phyloP scores from a whole-genome alignment of 2,797 vertebrate genomes.

The Enteromius radiatus region DNA sequence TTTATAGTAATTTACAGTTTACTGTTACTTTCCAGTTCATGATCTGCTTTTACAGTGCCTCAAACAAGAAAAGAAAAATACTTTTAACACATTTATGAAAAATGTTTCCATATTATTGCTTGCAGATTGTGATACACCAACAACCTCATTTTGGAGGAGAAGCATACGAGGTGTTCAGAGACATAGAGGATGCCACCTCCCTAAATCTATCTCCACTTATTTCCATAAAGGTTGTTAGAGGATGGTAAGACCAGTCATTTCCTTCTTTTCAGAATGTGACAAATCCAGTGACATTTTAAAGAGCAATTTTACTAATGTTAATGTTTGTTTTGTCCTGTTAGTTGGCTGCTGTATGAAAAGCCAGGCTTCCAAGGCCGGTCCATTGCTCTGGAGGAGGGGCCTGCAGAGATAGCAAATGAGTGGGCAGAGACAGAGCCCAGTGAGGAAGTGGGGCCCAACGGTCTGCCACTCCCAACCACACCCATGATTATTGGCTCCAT shows the following conservation, averaged over 20 bases:
- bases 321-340: slow-evolving; percentile 63
- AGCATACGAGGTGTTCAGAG: slow-evolving; percentile 81
- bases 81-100: background rate
- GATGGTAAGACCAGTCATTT: slow-evolving; percentile 83
- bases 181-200: slow-evolving; percentile 82
- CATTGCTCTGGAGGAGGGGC: slow-evolving; percentile 91
- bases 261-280: background rate
- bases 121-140: slow-evolving; percentile 86
- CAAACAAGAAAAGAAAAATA: background rate
- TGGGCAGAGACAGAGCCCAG: slow-evolving; percentile 81
- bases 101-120: background rate
- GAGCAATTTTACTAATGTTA: background rate
- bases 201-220: slow-evolving; percentile 86
- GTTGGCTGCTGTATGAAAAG: slow-evolving; percentile 96
- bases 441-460: slow-evolving; percentile 66
- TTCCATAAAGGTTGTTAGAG: slow-evolving; percentile 87
- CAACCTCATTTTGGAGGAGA: slow-evolving; percentile 77
- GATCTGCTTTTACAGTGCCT: background rate
- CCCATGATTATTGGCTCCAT: slow-evolving; percentile 90
- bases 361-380: slow-evolving; percentile 90
- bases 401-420: slow-evolving; percentile 83
- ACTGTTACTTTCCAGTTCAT: background rate
- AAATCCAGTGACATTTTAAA: background rate
- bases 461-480: slow-evolving; percentile 67
- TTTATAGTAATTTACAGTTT: slow-evolving; percentile 5